Percentiles rank a stretch among this genome's conserved stretches.
Evolutionary conservation across 2,113 vertebrate genomes (phyloP).

Genomic region (Capricornis sumatraensis): DNA sequence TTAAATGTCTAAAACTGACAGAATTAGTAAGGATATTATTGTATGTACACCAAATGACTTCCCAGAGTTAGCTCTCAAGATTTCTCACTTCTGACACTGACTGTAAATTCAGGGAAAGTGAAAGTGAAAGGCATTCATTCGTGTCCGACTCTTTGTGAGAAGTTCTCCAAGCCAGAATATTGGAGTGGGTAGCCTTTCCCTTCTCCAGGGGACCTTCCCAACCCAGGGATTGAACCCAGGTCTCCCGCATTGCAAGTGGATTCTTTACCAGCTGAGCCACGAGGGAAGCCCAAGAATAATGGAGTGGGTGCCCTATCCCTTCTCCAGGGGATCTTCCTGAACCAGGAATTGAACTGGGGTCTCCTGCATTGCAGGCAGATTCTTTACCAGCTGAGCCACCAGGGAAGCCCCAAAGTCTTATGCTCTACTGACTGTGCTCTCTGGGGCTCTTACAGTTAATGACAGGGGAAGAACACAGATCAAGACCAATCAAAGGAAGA

Average conservation of each 20-base stretch:
- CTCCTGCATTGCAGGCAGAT: not conserved
- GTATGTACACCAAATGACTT: not conserved
- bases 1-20: not conserved
- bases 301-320: not conserved
- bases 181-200: not conserved
- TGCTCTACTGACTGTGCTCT: not conserved
- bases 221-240: not conserved
- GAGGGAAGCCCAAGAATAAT: not conserved
- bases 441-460: not conserved
- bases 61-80: not conserved
- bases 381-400: not conserved
- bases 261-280: not conserved
- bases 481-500: not conserved
- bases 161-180: not conserved
- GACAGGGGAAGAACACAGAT: not conserved
- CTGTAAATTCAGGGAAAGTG: not conserved
- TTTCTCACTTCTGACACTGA: not conserved
- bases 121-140: not conserved
- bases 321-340: not conserved
- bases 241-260: accelerated
- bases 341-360: not conserved
- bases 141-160: not conserved
- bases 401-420: not conserved
- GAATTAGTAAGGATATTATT: not conserved
- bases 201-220: not conserved